Conservation (phyloP, 2,113 vertebrate species). For the Hystrix cristata region DNA sequence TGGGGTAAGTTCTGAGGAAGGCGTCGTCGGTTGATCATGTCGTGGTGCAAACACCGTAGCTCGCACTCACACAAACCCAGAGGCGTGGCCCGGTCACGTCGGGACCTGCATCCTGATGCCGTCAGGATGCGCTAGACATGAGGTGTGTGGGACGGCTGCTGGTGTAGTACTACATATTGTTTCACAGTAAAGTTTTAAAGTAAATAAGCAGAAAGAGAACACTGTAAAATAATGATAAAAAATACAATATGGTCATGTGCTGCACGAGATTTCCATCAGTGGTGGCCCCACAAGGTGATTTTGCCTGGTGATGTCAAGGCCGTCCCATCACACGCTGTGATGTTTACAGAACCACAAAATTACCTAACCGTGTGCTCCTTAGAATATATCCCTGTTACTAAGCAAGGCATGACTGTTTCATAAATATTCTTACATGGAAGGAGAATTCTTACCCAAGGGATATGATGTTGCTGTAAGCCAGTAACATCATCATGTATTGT, state of each 20-base stretch:
- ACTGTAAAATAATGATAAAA: not conserved
- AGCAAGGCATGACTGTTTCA: not conserved
- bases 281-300: not conserved
- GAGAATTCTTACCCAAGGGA: too few species aligned
- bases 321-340: not conserved
- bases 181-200: not conserved
- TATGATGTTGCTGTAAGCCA: not conserved
- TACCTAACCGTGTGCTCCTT: too few species aligned
- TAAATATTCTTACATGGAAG: not conserved
- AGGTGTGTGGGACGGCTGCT: not conserved
- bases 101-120: not conserved
- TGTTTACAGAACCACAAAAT: not conserved
- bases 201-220: not conserved
- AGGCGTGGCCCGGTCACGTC: not conserved
- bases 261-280: not conserved
- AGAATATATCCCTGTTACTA: not conserved
- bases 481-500: not conserved
- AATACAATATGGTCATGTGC: not conserved
- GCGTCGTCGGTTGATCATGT: not conserved
- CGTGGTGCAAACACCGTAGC: not conserved
- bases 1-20: not conserved
- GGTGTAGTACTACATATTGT: not conserved
- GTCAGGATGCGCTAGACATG: not conserved
- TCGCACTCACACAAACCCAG: not conserved
- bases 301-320: not conserved